phyloP scores from a whole-genome alignment of 2,797 vertebrate genomes.

The Xenops minutus region DNA sequence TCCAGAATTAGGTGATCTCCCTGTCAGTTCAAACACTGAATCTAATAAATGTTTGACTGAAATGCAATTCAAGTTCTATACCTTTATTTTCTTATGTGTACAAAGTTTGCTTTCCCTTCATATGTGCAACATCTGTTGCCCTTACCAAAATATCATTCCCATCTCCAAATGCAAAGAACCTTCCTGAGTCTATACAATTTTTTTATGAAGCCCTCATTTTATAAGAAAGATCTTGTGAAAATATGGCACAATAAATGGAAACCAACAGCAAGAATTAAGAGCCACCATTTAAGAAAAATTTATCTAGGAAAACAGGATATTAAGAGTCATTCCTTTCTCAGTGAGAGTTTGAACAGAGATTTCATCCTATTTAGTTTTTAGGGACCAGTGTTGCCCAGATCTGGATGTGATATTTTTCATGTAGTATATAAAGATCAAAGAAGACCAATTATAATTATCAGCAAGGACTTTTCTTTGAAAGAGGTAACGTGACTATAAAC shows the following conservation, averaged over 20 bases:
- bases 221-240: background rate
- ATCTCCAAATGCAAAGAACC: background rate
- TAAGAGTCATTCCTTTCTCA: background rate
- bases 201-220: background rate
- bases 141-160: background rate
- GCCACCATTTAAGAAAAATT: background rate
- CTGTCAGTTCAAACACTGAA: background rate
- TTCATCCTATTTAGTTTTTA: background rate
- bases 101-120: background rate
- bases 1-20: background rate
- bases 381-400: background rate
- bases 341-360: background rate
- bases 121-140: background rate
- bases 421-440: background rate
- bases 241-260: background rate
- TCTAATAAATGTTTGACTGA: background rate
- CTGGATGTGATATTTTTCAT: background rate
- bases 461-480: background rate
- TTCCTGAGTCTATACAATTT: background rate
- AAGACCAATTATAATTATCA: background rate
- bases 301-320: background rate
- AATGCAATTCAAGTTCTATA: background rate
- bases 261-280: background rate
- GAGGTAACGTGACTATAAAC: rapidly evolving
- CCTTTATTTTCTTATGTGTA: background rate